Evolutionary conservation across 1,140 invertebrate species (phyloP).

Genomic region (Philaenus spumarius): DNA sequence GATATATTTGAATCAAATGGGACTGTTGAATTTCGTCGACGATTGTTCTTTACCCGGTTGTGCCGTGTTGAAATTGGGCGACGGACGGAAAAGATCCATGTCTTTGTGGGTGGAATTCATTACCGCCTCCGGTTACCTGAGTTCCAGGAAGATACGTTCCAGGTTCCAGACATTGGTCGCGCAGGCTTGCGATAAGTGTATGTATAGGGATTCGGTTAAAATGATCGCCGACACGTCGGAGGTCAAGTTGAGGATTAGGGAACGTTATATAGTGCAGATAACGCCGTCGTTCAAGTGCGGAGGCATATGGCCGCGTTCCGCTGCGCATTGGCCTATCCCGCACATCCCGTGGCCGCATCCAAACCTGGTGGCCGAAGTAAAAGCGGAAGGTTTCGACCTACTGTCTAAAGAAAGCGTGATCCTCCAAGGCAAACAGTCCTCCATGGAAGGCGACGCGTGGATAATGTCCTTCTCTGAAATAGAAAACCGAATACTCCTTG

Average conservation of each 20-base stretch:
- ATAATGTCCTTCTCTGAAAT: slow-evolving; percentile 90
- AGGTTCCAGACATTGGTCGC: slow-evolving; percentile 88
- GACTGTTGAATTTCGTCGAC: slow-evolving; percentile 93
- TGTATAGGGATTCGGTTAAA: slow-evolving; percentile 82
- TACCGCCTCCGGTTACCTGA: slow-evolving; percentile 88
- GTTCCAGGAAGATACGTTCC: slow-evolving; percentile 85
- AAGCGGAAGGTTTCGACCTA: slow-evolving; percentile 95
- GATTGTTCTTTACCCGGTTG: slow-evolving; percentile 89
- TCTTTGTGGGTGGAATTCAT: slow-evolving; percentile 97
- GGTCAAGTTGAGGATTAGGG: slow-evolving; percentile 76
- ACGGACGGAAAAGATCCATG: slow-evolving; percentile 92
- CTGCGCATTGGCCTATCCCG: slow-evolving; percentile 90
- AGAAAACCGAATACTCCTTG: slow-evolving; percentile 84
- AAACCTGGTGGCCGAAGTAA: slow-evolving; percentile 90
- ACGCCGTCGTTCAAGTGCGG: slow-evolving; percentile 90
- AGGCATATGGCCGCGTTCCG: slow-evolving; percentile 90
- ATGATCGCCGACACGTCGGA: slow-evolving; percentile 90
- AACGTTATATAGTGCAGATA: slow-evolving; percentile 79
- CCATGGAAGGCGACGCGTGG: slow-evolving; percentile 98
- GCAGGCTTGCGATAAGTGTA: slow-evolving; percentile 88
- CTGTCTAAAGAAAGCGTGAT: slow-evolving; percentile 86
- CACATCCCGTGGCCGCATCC: slow-evolving; percentile 92
- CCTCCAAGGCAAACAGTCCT: slow-evolving; percentile 84
- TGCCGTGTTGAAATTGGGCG: slow-evolving; percentile 86
- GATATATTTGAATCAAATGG: slow-evolving; percentile 97